phyloP scores from a whole-genome alignment of 2,113 vertebrate species.

The Ascaphus truei region DNA sequence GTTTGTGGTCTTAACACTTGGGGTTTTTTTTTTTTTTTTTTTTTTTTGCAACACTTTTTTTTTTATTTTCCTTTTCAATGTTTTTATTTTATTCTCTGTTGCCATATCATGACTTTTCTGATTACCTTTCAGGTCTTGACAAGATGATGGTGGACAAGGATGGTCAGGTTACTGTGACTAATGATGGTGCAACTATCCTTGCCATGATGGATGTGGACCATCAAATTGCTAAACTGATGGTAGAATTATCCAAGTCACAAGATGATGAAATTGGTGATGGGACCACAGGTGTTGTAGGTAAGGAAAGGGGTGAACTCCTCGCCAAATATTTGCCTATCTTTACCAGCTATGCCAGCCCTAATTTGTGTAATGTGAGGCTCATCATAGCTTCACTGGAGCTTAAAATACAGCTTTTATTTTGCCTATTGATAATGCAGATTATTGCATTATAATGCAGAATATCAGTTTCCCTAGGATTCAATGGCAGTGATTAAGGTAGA shows the following conservation, averaged over 20 bases:
- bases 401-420: too few relatives aligned
- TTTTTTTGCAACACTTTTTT: background rate
- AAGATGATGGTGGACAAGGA: slow-evolving; percentile 99
- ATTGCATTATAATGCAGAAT: too few relatives aligned
- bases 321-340: too few relatives aligned
- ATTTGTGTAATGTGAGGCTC: too few relatives aligned
- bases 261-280: slow-evolving; percentile 98
- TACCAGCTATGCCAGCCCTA: too few relatives aligned
- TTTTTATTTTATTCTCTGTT: background rate
- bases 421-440: too few relatives aligned
- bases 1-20: slow-evolving; percentile 12
- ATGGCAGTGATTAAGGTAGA: too few relatives aligned
- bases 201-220: slow-evolving; percentile 98
- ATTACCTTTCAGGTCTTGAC: slow-evolving; percentile 75
- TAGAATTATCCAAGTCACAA: slow-evolving; percentile 94
- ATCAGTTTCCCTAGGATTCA: too few relatives aligned
- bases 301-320: too few relatives aligned
- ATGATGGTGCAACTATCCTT: slow-evolving; percentile 96
- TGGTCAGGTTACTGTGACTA: slow-evolving; percentile 95
- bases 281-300: slow-evolving; percentile 97
- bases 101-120: too few relatives aligned
- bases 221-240: slow-evolving; percentile 97
- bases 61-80: background rate
- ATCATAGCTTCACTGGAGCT: too few relatives aligned
- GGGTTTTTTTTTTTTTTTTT: accelerated